These are phyloP conservation scores for Ditylenchus dipsaci DNA, from an alignment of 1,140 invertebrate genomes.

Conservation along the genomic window DNA sequence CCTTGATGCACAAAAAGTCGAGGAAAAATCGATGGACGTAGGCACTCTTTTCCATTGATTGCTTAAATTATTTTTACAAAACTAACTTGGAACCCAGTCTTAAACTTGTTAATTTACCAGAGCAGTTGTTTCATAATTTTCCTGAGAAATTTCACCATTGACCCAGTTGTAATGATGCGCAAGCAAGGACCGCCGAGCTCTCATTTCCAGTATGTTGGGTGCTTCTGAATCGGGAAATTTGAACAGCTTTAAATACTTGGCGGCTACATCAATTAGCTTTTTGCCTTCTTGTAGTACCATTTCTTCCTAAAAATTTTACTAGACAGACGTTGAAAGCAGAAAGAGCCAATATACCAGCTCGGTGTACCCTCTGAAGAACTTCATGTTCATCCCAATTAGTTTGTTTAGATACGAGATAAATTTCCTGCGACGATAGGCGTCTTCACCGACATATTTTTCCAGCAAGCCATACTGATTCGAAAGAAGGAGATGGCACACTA, in stretches of 20 bases:
- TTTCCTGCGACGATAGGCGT: conserved; percentile 4
- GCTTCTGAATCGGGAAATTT: conserved; percentile 6
- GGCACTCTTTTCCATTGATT: neutral
- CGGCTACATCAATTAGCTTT: too few relatives aligned
- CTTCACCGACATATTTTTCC: conserved; percentile 20
- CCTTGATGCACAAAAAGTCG: neutral
- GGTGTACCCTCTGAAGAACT: neutral
- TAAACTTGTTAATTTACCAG: conserved; percentile 10
- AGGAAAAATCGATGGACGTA: neutral
- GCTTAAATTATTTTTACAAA: neutral
- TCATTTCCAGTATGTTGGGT: conserved; percentile 16
- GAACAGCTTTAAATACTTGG: neutral
- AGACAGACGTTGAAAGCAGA: too few relatives aligned
- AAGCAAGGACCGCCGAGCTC: conserved; percentile 6
- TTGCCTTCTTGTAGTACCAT: too few relatives aligned
- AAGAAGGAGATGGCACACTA: conserved; percentile 19
- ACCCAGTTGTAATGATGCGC: conserved; percentile 13
- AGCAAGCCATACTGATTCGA: conserved; percentile 2
- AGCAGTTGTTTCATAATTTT: conserved; percentile 20
- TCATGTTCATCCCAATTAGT: conserved; percentile 7
- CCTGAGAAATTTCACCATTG: neutral
- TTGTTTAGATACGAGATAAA: conserved; percentile 22
- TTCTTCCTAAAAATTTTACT: too few relatives aligned
- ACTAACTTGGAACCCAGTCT: neutral
- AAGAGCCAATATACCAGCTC: neutral